Conservation (phyloP, 2,888 invertebrate species). For the Capitulum mitella region DNA sequence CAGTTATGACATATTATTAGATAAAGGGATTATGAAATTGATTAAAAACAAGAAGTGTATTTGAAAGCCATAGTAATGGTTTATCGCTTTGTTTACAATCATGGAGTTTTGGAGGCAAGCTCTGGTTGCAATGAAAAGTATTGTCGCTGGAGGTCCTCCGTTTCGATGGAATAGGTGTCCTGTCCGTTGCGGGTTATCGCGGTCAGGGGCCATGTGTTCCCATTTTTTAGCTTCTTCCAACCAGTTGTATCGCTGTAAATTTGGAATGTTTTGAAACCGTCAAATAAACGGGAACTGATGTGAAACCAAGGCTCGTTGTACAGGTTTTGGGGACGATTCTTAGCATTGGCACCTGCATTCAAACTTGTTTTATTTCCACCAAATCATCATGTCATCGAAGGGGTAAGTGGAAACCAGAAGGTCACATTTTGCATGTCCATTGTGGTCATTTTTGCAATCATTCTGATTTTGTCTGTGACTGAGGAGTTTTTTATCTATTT, state of each 20-base stretch:
- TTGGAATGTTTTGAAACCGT: not conserved
- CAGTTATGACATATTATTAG: not conserved
- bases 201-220: too few relatives aligned
- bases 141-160: too few relatives aligned
- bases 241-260: too few relatives aligned
- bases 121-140: too few relatives aligned
- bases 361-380: not conserved
- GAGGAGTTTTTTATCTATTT: too few relatives aligned
- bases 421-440: too few relatives aligned
- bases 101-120: not conserved
- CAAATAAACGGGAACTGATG: not conserved
- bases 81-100: not conserved
- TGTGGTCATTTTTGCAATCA: not conserved
- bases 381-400: not conserved
- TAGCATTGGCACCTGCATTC: not conserved
- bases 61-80: not conserved
- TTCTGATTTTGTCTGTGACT: too few relatives aligned
- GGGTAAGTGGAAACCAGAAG: not conserved
- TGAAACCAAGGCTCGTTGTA: not conserved
- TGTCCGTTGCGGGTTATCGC: too few relatives aligned
- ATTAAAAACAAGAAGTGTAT: not conserved
- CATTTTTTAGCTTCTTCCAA: too few relatives aligned
- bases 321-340: not conserved
- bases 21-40: too few relatives aligned
- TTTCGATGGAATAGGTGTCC: too few relatives aligned